Percentiles rank a stretch among this genome's conserved stretches.
These are phyloP conservation scores for Macrotus californicus DNA, from an alignment of 2,113 vertebrate species.

Conservation along the genomic window DNA sequence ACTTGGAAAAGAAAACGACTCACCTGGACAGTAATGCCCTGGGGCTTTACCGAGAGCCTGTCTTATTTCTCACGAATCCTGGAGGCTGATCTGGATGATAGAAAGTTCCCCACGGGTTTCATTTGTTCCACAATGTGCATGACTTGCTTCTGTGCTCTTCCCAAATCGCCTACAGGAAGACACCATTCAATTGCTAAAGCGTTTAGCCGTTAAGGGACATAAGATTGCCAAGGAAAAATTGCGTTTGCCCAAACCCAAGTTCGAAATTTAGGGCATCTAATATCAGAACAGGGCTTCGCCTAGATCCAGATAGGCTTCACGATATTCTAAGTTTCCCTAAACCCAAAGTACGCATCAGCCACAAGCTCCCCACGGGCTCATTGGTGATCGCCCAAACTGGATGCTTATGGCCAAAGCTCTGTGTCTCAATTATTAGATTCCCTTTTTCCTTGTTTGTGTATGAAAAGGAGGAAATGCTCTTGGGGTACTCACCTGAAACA, in stretches of 20 bases:
- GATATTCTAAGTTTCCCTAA: not conserved
- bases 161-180: not conserved
- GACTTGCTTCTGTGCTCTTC: not conserved
- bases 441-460: not conserved
- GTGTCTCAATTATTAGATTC: not conserved
- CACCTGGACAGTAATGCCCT: no score
- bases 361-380: not conserved
- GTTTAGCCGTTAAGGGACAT: not conserved
- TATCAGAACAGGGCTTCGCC: not conserved
- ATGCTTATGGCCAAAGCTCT: not conserved
- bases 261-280: not conserved
- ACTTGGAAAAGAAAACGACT: not conserved
- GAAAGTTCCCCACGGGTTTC: not conserved
- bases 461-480: not conserved
- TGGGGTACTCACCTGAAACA: not conserved
- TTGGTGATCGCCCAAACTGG: not conserved
- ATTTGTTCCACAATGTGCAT: not conserved
- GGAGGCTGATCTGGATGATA: no score
- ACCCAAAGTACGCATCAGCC: not conserved
- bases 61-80: no score
- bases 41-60: no score
- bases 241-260: not conserved
- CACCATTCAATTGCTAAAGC: not conserved
- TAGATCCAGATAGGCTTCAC: not conserved
- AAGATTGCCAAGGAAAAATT: not conserved